A percentile compares a stretch with the other conserved stretches of the same genome.
phyloP scores from a whole-genome alignment of 1,140 invertebrate genomes.

The Pachypeltis micranthus region DNA sequence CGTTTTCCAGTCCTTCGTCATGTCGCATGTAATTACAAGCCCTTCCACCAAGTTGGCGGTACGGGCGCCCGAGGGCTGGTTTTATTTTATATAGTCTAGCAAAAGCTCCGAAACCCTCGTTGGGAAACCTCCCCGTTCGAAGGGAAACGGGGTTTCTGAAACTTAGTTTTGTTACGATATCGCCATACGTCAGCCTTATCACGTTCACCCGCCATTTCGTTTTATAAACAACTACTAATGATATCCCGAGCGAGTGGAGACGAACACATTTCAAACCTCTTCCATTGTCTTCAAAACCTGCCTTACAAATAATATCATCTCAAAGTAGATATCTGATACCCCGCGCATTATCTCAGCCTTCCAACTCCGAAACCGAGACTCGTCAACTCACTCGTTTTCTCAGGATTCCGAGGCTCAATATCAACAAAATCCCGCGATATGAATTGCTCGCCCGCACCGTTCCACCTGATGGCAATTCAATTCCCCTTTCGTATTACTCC shows the following conservation, averaged over 20 bases:
- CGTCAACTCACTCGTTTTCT: too few species aligned
- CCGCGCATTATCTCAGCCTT: not conserved
- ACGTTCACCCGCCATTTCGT: not conserved
- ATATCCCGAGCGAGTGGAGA: not conserved
- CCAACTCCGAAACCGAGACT: not conserved
- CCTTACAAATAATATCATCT: slow-evolving; percentile 1
- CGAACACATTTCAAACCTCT: not conserved
- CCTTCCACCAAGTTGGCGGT: too few species aligned
- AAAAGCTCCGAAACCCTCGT: too few species aligned
- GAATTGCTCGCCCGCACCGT: too few species aligned
- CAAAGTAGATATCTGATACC: not conserved
- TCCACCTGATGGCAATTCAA: too few species aligned
- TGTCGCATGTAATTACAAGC: too few species aligned
- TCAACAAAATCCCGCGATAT: too few species aligned
- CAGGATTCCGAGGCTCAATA: too few species aligned
- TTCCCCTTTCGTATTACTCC: too few species aligned
- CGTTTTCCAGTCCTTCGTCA: too few species aligned
- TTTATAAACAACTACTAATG: slow-evolving; percentile 5
- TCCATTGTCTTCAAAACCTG: not conserved
- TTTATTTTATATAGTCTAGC: too few species aligned
- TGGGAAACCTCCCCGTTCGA: not conserved
- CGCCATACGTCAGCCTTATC: slow-evolving; percentile 9
- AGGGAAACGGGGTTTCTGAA: not conserved
- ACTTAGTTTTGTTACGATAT: slow-evolving; percentile 8
- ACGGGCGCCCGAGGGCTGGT: too few species aligned